Base-by-base conservation (phyloP, 1,140 invertebrate genomes). In the Hermatobates lingyangjiaoensis region DNA sequence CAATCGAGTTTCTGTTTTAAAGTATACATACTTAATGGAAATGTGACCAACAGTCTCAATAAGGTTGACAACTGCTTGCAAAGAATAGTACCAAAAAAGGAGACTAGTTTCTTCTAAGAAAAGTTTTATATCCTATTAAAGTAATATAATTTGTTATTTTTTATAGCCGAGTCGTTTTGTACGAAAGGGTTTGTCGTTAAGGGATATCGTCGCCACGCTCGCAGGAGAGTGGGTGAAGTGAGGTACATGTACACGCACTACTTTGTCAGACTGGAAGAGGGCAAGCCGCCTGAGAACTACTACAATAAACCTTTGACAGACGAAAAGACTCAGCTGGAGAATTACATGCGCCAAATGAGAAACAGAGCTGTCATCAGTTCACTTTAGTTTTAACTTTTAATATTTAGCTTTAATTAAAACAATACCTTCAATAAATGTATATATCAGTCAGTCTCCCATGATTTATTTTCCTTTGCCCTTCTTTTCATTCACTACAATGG, bases 241-340 rank as follows among this genome's bases (percentile, higher is more conserved):
- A 70, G 77, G 50, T 93, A 94, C 61, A 75, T 74, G 53, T 81
- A 91, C 64, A 75, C 73, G 56, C 79, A 96, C 66, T 94, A 93
- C 64, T 94, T 83, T 72, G 79, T 96, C 0, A 68, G 81, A 26
- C 68, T 97, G 27, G 87, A 93, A 68, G 92, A 97, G 74, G 92
- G 92, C 10, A 73, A 73, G 61, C 91, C 92, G 53, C 92, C 92
- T n/a, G 64, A 75, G 64, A 90, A 87, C 63, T 81, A 89, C 63
- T 72, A 79, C 58, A 70, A 69, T 39, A 71, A 69, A 25, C 63
- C 71, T 52, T 71, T 74, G n/a, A 71, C 75, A 54, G 75, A 76
- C 56, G 80, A 81, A 0, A 72, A 83, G 55, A 68, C 87, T 64
- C 68, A 81, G 61, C 67, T 92, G 5, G 68, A 85, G 44, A 66